Evolutionary conservation across 2,113 vertebrate genomes (phyloP), one percentile per base, ranked within the genome.

Genomic region (Indicator maculatus): DNA sequence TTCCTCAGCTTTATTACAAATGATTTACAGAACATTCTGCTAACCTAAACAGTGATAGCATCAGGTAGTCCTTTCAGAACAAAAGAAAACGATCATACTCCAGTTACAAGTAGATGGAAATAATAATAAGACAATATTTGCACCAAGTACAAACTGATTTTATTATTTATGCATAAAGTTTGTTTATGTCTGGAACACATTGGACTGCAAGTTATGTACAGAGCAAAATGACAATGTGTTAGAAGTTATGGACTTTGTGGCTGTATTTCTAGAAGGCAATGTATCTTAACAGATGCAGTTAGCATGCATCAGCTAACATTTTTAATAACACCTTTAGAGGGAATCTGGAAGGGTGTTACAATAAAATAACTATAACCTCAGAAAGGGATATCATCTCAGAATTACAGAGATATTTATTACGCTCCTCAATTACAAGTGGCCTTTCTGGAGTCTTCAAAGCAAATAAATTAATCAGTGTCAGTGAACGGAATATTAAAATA

Each of bases 1-100:
- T 97, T 97, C 76, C 63, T 92, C 7, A 2, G 38, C 36, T 80
- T 83, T 94, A 74, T 85, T 95, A 67, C 65, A 53, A 80, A 83
- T 83, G 83, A 94, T 90, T 83, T 95, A 91, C 87, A 81, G 64
- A 93, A 93, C 77, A 81, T 93, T 94, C 83, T 95, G 92, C 82
- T 90, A 76, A 92, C 66, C 82, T 84, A 92, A 97, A 92, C 76
- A 75, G 70, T 86, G 69, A 94, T 96, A 94, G 75, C 63, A 83
- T 91, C 60, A 90, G 26, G 61, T 85, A 89, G 65, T 83, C 72
- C 67, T 93, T 83, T 93, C 90, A 95, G 89, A 96, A 86, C 93
- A 81, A 88, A 88, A 45, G 36, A 82, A 93, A 86, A 96, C 92
- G 28, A 84, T 83, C 39, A 60, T 86, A 74, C 59, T 86, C 83